Conservation (phyloP, 2,888 invertebrate genomes). For the Myathropa florea region DNA sequence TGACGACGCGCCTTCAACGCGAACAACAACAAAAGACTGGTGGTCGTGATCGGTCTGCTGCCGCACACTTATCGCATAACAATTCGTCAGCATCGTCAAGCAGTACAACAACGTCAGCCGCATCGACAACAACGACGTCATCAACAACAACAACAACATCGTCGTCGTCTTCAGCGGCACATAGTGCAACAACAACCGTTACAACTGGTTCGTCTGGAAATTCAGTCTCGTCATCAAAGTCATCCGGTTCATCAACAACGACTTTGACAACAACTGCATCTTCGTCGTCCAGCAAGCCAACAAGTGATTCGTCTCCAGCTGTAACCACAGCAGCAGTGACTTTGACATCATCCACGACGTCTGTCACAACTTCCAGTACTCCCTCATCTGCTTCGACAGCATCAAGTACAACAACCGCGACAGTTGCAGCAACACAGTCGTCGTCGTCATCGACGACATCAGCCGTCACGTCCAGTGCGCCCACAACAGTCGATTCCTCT, state of each 20-base stretch:
- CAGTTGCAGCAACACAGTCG: slow-evolving; percentile 73
- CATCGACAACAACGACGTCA: slow-evolving; percentile 73
- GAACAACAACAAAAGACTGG: slow-evolving; percentile 87
- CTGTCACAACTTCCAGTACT: slow-evolving; percentile 49
- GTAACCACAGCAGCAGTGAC: slow-evolving; percentile 73
- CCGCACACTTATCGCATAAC: slow-evolving; percentile 74
- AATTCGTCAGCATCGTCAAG: slow-evolving; percentile 70
- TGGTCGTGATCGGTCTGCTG: slow-evolving; percentile 77
- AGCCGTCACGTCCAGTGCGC: slow-evolving; percentile 27
- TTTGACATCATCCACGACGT: slow-evolving; percentile 56
- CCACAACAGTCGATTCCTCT: slow-evolving; percentile 65
- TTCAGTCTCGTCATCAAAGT: slow-evolving; percentile 62
- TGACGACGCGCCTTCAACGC: slow-evolving; percentile 91
- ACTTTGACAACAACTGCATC: slow-evolving; percentile 35
- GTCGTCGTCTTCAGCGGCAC: slow-evolving; percentile 68
- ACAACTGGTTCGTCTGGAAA: slow-evolving; percentile 36
- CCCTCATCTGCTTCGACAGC: slow-evolving; percentile 63
- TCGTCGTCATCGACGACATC: slow-evolving; percentile 35
- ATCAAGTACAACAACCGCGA: slow-evolving; percentile 68
- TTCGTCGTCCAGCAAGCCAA: slow-evolving; percentile 38
- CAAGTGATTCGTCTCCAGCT: slow-evolving; percentile 63
- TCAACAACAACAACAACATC: slow-evolving; percentile 71
- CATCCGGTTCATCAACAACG: slow-evolving; percentile 52
- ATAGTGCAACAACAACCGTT: slow-evolving; percentile 38
- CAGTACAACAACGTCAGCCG: slow-evolving; percentile 73